phyloP scores from a whole-genome alignment of 2,888 invertebrate species.

The Stegophylla sp. region DNA sequence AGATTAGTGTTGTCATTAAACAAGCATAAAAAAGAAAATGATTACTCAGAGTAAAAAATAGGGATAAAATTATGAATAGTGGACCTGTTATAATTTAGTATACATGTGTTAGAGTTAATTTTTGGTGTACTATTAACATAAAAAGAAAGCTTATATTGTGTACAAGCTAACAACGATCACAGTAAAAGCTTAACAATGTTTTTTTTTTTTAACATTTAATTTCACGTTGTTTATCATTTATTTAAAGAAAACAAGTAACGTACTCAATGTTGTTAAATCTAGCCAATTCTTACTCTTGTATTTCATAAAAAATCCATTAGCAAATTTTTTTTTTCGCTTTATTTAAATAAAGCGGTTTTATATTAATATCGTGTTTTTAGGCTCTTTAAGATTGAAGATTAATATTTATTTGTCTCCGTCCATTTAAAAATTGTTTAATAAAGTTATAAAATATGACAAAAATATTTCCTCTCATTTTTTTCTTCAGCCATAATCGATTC shows the following conservation, averaged over 20 bases:
- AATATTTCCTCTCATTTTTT: too few relatives aligned
- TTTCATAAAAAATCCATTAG: background rate
- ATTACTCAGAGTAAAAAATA: background rate
- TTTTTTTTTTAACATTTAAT: background rate
- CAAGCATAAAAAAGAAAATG: background rate
- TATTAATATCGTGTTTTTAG: background rate
- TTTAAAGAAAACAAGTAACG: background rate
- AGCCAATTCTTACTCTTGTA: background rate
- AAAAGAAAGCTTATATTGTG: background rate
- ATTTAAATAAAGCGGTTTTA: background rate
- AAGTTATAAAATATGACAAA: too few relatives aligned
- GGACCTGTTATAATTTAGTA: background rate
- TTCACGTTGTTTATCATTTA: slow-evolving; percentile 4
- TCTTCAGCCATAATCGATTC: too few relatives aligned
- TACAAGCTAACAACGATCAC: background rate
- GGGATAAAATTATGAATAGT: background rate
- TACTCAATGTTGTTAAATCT: background rate
- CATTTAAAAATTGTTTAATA: too few relatives aligned
- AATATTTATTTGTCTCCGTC: too few relatives aligned
- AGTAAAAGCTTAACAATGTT: slow-evolving; percentile 3
- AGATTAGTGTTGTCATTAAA: background rate
- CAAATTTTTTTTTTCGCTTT: too few relatives aligned
- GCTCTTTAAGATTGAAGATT: background rate
- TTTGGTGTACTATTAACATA: background rate
- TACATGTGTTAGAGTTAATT: background rate